These are phyloP conservation scores for Tinamus major DNA, from an alignment of 2,797 vertebrate genomes.

Conservation along the genomic window DNA sequence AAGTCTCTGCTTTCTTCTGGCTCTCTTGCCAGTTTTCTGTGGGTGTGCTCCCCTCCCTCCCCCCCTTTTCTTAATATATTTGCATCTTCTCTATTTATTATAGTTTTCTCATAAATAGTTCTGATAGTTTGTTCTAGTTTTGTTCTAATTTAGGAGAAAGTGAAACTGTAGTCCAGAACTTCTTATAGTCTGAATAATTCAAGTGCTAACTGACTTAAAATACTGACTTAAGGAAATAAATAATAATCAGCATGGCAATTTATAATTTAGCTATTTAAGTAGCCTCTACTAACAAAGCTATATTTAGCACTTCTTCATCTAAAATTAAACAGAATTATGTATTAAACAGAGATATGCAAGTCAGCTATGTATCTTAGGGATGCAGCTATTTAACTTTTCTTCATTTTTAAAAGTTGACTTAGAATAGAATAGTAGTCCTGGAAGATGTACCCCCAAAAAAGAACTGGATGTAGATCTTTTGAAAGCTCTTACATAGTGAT, in stretches of 20 bases:
- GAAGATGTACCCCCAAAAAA: neutral
- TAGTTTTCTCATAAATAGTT: neutral
- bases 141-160: neutral
- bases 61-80: neutral
- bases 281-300: neutral
- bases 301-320: neutral
- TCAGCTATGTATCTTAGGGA: neutral
- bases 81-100: neutral
- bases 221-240: neutral
- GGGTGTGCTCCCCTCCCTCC: too few species aligned
- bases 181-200: neutral
- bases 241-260: neutral
- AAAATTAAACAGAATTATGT: neutral
- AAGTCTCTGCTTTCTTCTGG: neutral
- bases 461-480: neutral
- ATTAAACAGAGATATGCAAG: neutral
- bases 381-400: neutral
- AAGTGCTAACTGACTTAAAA: neutral
- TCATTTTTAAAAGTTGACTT: neutral
- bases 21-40: neutral
- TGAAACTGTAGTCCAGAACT: neutral
- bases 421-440: neutral
- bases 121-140: neutral
- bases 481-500: neutral
- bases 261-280: neutral